phyloP scores from a whole-genome alignment of 2,888 invertebrate genomes.

The Melikaiella ostensackeni region DNA sequence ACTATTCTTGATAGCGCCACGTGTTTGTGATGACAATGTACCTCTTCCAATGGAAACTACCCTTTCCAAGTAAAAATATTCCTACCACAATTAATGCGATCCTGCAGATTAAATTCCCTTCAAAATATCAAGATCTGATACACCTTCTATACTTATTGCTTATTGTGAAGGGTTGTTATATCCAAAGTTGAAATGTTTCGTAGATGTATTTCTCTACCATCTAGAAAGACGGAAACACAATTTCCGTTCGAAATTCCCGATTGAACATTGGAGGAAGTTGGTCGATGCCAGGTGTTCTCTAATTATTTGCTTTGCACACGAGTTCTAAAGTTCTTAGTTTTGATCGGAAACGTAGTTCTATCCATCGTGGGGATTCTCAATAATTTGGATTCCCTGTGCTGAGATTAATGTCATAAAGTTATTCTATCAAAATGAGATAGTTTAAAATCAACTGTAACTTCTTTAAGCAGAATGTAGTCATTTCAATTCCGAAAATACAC shows the following conservation, averaged over 20 bases:
- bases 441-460: background rate
- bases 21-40: background rate
- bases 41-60: background rate
- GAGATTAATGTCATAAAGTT: background rate
- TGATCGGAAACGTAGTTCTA: slow-evolving; percentile 37
- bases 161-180: background rate
- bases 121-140: background rate
- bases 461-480: background rate
- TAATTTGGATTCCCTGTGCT: slow-evolving; percentile 24
- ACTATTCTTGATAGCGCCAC: background rate
- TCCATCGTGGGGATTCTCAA: background rate
- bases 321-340: slow-evolving; percentile 50
- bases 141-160: background rate
- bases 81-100: background rate
- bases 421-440: background rate
- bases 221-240: slow-evolving; percentile 20
- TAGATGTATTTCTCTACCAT: background rate
- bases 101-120: too few relatives aligned
- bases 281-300: slow-evolving; percentile 55
- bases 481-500: background rate
- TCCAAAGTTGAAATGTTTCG: slow-evolving; percentile 10
- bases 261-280: slow-evolving; percentile 16
- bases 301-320: slow-evolving; percentile 60
- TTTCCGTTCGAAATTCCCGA: slow-evolving; percentile 9
- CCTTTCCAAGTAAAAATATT: background rate